phyloP scores from a whole-genome alignment of 2,888 invertebrate species.

The Auanema sp. region DNA sequence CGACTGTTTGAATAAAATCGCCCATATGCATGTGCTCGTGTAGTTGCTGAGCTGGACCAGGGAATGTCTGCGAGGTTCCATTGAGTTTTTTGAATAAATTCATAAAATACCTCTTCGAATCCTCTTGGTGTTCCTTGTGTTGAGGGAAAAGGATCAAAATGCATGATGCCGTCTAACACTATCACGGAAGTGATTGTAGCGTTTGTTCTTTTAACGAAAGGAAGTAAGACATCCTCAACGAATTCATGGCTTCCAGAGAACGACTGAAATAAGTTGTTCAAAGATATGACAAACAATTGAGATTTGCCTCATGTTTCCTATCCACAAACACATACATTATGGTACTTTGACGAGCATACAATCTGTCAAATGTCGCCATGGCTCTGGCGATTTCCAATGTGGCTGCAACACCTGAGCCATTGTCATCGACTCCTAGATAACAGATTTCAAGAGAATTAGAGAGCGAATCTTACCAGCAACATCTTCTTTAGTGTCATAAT shows the following conservation, averaged over 20 bases:
- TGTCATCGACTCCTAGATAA: slow-evolving; percentile 44
- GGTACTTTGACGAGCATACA: slow-evolving; percentile 32
- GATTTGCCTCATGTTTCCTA: slow-evolving; percentile 39
- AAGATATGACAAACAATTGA: background rate
- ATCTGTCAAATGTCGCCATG: slow-evolving; percentile 29
- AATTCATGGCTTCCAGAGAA: slow-evolving; percentile 44
- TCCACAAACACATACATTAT: slow-evolving; percentile 41
- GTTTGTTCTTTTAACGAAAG: slow-evolving; percentile 28
- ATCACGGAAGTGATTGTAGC: slow-evolving; percentile 25
- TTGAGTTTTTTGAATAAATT: background rate
- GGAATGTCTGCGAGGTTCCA: slow-evolving; percentile 29
- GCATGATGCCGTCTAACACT: slow-evolving; percentile 37
- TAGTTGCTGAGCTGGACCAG: slow-evolving; percentile 28
- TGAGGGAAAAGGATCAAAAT: slow-evolving; percentile 43
- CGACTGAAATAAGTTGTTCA: slow-evolving; percentile 24
- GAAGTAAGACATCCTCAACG: slow-evolving; percentile 40
- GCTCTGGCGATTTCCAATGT: slow-evolving; percentile 34
- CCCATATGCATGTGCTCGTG: slow-evolving; percentile 41
- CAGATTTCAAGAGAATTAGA: too few relatives aligned
- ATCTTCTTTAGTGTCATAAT: slow-evolving; percentile 40
- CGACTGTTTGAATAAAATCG: slow-evolving; percentile 39
- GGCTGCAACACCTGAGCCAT: slow-evolving; percentile 43
- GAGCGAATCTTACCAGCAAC: slow-evolving; percentile 22
- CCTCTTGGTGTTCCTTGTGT: slow-evolving; percentile 36
- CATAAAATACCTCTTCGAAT: slow-evolving; percentile 45